Evolutionary conservation across 2,888 invertebrate genomes (phyloP), one percentile per base, ranked within the genome.

Genomic region (Sylvicola cinctus): DNA sequence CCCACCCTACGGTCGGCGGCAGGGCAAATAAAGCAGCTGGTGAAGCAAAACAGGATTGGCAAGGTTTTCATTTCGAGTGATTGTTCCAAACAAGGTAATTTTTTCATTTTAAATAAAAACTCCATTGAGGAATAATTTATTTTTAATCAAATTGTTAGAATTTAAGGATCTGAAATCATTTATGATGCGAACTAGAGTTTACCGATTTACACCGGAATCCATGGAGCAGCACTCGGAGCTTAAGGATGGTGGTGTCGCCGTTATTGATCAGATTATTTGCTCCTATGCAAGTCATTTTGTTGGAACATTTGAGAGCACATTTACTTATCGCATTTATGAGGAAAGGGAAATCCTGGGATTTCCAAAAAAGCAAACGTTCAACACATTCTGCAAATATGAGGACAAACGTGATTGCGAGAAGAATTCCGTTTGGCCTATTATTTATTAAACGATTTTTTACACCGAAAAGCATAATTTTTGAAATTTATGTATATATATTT

Each of bases 341-440:
- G 96, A 98, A 51, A 65, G 96, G 16, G 95, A 96, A 60, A 90
- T 98, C 39, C 53, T 95, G 29, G 91, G 91, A 2, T 90, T 90
- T 54, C 65, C 70, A 5, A 62, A 70, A 29, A 60, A 70, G 16
- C 71, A 73, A 7, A 95, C 95, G 0, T 96, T 90, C 51, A 95
- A 96, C 55, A 65, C 79, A 39, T 48, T 58, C 34, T 58, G 58
- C 42, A 69, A 68, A 35, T 66, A 70, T 35, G 50, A 52, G 6
- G 62, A 61, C 6, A 49, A 55, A 20, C 17, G 32, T 13, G 31
- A 29, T 29, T 88, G 88, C 60, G 69, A 73, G 42, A 70, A 68
- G 45, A 78, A 83, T 29, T 69, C 84, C 0, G 62, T 68, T 43
- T 90, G 90, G 88, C 70, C 64, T 40, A 71, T 79, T 42, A 66